Conservation (phyloP, 2,888 invertebrate species). For the Lasiommata megera region DNA sequence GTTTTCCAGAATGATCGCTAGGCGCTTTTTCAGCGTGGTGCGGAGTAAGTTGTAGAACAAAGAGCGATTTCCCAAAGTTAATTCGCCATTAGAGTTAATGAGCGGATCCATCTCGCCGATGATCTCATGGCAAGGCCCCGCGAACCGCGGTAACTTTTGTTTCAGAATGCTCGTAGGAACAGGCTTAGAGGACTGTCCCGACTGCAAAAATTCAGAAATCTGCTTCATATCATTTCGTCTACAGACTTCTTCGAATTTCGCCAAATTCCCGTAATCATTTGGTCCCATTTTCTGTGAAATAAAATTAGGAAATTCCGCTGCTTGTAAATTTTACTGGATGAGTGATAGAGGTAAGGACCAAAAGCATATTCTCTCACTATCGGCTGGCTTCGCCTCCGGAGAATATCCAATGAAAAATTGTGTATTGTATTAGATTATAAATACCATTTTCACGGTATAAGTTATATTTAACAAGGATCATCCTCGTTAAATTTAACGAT, state of each 20-base stretch:
- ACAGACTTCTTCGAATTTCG: conserved; percentile 16
- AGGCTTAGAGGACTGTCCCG: not conserved
- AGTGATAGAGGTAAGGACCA: not conserved
- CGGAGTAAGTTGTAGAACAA: conserved; percentile 23
- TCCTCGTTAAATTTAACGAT: too few species aligned
- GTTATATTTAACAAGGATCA: too few species aligned
- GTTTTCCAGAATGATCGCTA: conserved; percentile 33
- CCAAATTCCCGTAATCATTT: conserved; percentile 33
- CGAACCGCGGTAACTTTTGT: conserved; percentile 26
- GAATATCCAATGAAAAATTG: not conserved
- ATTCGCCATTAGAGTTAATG: not conserved
- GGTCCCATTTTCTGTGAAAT: conserved; percentile 40
- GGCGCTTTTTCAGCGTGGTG: conserved; percentile 33
- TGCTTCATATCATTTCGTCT: conserved; percentile 8
- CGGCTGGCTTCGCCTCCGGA: not conserved
- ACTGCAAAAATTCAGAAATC: conserved; percentile 4
- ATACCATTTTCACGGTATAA: too few species aligned
- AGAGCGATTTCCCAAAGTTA: not conserved
- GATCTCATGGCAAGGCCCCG: conserved; percentile 30
- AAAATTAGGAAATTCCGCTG: conserved; percentile 12
- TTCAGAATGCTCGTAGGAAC: not conserved
- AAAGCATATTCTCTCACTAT: not conserved
- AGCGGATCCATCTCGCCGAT: conserved; percentile 24
- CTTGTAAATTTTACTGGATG: not conserved
- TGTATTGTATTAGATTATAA: not conserved